Percentiles rank a stretch among this genome's conserved stretches.
Conservation (phyloP, 1,140 invertebrate species). For the Sminthurides bifidus region DNA sequence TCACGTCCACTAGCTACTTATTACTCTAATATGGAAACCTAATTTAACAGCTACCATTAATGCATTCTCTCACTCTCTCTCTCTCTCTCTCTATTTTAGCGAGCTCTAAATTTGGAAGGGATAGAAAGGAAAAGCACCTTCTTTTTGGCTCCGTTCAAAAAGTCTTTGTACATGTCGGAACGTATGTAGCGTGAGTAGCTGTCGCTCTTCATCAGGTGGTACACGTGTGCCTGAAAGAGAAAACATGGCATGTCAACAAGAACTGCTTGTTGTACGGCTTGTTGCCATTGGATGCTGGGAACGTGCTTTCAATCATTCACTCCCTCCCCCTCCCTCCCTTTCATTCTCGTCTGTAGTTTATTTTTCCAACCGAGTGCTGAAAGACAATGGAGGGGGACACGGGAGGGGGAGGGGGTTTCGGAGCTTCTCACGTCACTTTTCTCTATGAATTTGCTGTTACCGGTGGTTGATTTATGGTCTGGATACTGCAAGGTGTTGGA, state of each 20-base stretch:
- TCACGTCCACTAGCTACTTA: neutral
- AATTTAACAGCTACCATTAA: no score
- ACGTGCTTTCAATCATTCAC: no score
- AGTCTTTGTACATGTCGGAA: conserved; percentile 98
- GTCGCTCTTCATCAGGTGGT: conserved; percentile 98
- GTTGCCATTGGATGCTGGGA: no score
- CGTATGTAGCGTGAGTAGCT: conserved; percentile 94
- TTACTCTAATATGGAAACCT: conserved; percentile 4
- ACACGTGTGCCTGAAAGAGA: conserved; percentile 97
- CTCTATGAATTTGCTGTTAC: no score
- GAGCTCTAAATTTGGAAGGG: conserved; percentile 22
- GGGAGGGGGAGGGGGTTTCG: no score
- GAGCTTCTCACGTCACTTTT: no score
- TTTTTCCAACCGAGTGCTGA: no score
- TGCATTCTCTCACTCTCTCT: neutral
- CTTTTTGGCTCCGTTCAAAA: conserved; percentile 87
- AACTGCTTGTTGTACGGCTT: no score
- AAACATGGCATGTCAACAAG: no score
- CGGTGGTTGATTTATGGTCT: neutral
- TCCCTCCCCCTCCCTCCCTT: no score
- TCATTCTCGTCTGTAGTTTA: no score
- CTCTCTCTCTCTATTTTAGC: conserved; percentile 10
- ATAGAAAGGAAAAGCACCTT: conserved; percentile 44
- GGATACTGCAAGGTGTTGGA: neutral
- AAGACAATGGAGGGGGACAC: no score